Conservation (phyloP, 2,113 vertebrate genomes). For the Drymodes brunneopygia region DNA sequence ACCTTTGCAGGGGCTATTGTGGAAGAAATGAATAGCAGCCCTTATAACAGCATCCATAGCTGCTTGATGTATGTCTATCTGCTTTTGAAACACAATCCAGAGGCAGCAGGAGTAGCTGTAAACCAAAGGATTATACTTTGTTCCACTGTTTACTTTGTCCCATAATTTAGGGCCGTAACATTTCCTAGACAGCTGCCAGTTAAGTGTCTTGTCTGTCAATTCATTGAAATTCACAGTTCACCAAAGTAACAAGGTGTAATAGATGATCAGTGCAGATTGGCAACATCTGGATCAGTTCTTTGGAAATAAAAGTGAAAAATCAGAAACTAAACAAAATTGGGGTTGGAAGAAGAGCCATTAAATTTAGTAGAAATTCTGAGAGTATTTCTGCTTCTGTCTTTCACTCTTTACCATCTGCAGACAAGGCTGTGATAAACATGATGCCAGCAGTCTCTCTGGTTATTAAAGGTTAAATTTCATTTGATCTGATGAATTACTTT, state of each 20-base stretch:
- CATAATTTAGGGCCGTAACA: conserved; percentile 67
- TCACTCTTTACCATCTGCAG: background rate
- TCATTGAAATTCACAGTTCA: conserved; percentile 49
- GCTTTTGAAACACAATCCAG: conserved; percentile 58
- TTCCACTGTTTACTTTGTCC: conserved; percentile 67
- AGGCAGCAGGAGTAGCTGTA: conserved; percentile 24
- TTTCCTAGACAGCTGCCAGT: conserved; percentile 56
- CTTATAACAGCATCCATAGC: background rate
- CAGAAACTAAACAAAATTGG: background rate
- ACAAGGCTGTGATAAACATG: conserved; percentile 12
- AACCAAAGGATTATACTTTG: conserved; percentile 64
- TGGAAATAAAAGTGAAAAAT: conserved; percentile 51
- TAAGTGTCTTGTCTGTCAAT: conserved; percentile 57
- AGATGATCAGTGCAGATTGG: conserved; percentile 61
- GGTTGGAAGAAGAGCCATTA: background rate
- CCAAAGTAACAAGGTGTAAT: conserved; percentile 65
- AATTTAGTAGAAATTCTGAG: background rate
- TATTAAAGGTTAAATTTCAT: conserved; percentile 55
- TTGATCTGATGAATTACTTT: conserved; percentile 53
- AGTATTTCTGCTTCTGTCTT: background rate
- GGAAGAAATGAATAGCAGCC: background rate
- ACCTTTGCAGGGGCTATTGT: background rate
- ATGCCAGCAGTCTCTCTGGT: conserved; percentile 29
- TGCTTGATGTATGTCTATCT: background rate
- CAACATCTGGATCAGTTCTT: conserved; percentile 64